Evolutionary conservation across 2,888 invertebrate species (phyloP).

Genomic region (Eulithis prunata): DNA sequence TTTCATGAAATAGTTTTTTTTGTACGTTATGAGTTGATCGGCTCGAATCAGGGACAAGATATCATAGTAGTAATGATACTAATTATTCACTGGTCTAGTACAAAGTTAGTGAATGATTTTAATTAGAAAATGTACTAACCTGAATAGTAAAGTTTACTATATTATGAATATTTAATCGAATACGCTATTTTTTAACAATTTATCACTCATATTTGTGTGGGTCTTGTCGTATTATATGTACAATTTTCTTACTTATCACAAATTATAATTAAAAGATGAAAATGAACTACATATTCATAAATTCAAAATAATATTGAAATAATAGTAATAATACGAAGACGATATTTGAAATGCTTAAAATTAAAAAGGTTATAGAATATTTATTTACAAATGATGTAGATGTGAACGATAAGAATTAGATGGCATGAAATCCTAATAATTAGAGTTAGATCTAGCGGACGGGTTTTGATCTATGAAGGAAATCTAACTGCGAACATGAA

Average conservation of each 20-base stretch:
- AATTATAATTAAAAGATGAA: background rate
- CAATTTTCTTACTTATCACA: constrained; percentile 41
- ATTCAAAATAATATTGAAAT: background rate
- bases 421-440: constrained; percentile 31
- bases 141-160: background rate
- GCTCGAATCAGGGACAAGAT: too few species aligned
- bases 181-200: constrained; percentile 34
- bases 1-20: too few species aligned
- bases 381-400: background rate
- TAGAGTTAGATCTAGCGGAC: constrained; percentile 66
- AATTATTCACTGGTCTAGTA: too few species aligned
- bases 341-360: background rate
- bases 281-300: background rate
- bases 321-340: background rate
- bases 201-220: constrained; percentile 71
- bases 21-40: too few species aligned
- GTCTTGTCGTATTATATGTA: constrained; percentile 61
- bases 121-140: background rate
- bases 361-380: background rate
- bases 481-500: constrained; percentile 55
- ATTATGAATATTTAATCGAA: background rate
- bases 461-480: constrained; percentile 67
- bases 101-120: background rate
- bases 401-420: background rate
- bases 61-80: too few species aligned